A percentile compares a stretch with the other conserved stretches of the same genome.
These are phyloP conservation scores for Cyclura pinguis DNA, from an alignment of 2,797 vertebrate genomes.

Conservation along the genomic window DNA sequence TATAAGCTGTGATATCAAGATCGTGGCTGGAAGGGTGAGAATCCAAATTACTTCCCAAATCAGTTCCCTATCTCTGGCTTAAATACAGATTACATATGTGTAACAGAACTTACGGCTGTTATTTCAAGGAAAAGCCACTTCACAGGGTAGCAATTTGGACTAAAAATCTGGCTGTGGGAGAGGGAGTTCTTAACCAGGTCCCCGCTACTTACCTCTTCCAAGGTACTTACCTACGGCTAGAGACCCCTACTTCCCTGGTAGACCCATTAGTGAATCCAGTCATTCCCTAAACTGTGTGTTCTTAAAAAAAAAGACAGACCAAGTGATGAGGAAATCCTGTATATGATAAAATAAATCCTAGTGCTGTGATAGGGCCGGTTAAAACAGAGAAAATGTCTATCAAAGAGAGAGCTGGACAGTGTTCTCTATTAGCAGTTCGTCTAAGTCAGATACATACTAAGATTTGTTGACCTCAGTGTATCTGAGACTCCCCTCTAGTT, in stretches of 20 bases:
- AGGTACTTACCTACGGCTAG: background rate
- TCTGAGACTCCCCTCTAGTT: slow-evolving; percentile 22
- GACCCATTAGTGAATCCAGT: background rate
- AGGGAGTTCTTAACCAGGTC: background rate
- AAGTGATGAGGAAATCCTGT: background rate
- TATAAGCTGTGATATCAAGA: too few relatives aligned
- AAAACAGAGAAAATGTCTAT: slow-evolving; percentile 4
- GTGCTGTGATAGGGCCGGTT: background rate
- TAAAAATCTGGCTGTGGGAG: background rate
- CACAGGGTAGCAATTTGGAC: background rate
- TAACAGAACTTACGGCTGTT: background rate
- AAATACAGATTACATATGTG: background rate
- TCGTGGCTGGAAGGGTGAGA: too few relatives aligned
- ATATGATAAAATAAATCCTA: background rate
- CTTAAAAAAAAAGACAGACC: background rate
- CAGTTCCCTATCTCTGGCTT: too few relatives aligned
- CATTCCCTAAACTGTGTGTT: background rate
- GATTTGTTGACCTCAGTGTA: slow-evolving; percentile 7
- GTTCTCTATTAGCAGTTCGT: slow-evolving; percentile 2
- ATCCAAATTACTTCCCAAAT: too few relatives aligned
- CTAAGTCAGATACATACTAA: slow-evolving; percentile 14
- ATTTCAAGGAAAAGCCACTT: slow-evolving; percentile 32
- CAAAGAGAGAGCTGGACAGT: background rate
- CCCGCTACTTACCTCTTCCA: background rate
- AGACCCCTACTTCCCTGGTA: background rate